Conservation (phyloP, 2,797 vertebrate genomes). For the Eutrigla gurnardus region DNA sequence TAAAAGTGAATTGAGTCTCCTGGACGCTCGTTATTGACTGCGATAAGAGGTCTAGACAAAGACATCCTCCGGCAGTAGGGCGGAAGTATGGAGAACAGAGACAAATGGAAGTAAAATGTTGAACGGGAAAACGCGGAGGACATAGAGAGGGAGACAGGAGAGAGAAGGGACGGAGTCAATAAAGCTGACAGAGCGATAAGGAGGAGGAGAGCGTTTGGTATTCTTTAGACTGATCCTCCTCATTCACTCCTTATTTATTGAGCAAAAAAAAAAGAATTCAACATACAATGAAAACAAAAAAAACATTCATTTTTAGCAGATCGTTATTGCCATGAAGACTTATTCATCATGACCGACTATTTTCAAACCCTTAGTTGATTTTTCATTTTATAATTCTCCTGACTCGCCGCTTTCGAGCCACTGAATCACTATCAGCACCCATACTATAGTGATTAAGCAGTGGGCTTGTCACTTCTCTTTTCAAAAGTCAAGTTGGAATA, state of each 20-base stretch:
- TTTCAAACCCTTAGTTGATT: not conserved
- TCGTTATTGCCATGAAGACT: not conserved
- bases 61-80: conserved; percentile 28
- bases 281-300: not conserved
- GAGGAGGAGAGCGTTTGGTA: not conserved
- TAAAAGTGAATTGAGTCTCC: not conserved
- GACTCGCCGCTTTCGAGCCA: not conserved
- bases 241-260: not conserved
- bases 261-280: not conserved
- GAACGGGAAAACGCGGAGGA: not conserved
- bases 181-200: not conserved
- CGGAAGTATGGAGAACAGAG: conserved; percentile 11
- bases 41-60: conserved; percentile 59
- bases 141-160: not conserved
- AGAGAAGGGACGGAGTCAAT: not conserved
- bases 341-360: not conserved
- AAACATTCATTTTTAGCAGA: not conserved
- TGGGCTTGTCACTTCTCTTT: not conserved
- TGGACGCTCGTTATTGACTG: conserved; percentile 44
- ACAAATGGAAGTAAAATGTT: not conserved
- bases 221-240: conserved; percentile 4
- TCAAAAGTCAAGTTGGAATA: not conserved
- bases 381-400: not conserved
- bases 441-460: not conserved
- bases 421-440: not conserved